Percentiles rank a stretch among this genome's conserved stretches.
phyloP scores from a whole-genome alignment of 2,888 invertebrate species.

The Heteromyza rotundicornis region DNA sequence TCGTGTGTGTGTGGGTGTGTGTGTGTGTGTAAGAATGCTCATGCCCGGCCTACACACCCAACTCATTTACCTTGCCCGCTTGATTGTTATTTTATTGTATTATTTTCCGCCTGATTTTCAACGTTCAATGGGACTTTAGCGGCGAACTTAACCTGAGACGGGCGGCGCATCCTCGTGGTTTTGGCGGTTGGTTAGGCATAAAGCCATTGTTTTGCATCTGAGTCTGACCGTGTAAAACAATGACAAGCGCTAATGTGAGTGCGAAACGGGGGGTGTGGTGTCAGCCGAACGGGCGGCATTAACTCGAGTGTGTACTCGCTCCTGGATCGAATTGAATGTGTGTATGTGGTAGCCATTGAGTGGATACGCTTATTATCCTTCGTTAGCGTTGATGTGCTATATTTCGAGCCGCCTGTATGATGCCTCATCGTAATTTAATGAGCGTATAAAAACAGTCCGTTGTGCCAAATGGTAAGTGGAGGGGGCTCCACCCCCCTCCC shows the following conservation, averaged over 20 bases:
- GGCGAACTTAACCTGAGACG: background rate
- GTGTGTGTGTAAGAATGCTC: background rate
- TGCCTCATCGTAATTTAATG: too few species aligned
- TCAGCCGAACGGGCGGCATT: slow-evolving; percentile 35
- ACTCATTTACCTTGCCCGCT: background rate
- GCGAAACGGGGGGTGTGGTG: background rate
- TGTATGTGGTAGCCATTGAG: slow-evolving; percentile 47
- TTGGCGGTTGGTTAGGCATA: background rate
- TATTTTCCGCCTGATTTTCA: slow-evolving; percentile 55
- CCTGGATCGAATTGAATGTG: slow-evolving; percentile 6
- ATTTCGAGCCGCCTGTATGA: background rate
- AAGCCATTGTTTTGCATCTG: background rate
- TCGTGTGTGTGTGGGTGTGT: background rate
- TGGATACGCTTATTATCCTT: slow-evolving; percentile 53
- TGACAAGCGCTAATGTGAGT: slow-evolving; percentile 3
- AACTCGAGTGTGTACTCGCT: background rate
- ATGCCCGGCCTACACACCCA: background rate
- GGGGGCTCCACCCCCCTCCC: too few species aligned
- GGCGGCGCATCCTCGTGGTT: background rate
- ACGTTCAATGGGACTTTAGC: background rate
- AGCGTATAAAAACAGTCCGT: too few species aligned
- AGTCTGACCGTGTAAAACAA: slow-evolving; percentile 4
- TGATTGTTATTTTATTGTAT: slow-evolving; percentile 55
- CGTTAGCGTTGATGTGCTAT: slow-evolving; percentile 43
- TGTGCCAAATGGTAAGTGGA: background rate